phyloP scores from a whole-genome alignment of 2,888 invertebrate genomes.

The Epistrophe grossulariae region DNA sequence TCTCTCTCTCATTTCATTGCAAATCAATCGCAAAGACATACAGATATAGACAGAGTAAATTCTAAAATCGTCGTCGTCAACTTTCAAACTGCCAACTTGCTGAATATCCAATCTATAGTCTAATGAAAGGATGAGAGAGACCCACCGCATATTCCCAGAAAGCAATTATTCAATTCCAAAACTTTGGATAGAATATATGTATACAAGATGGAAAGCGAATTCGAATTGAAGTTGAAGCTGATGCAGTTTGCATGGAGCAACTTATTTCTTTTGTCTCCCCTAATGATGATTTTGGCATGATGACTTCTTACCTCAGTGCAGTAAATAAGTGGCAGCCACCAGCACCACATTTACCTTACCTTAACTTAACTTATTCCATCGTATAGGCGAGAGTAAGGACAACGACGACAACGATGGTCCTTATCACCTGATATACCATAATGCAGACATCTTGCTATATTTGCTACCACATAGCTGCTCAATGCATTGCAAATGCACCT shows the following conservation, averaged over 20 bases:
- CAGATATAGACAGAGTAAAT: constrained; percentile 25
- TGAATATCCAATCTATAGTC: not conserved
- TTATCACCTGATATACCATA: constrained; percentile 68
- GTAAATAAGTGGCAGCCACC: constrained; percentile 67
- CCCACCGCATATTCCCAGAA: constrained; percentile 31
- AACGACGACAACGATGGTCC: constrained; percentile 24
- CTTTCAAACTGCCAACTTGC: constrained; percentile 35
- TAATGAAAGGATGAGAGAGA: not conserved
- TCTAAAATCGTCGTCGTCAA: constrained; percentile 43
- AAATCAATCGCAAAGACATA: constrained; percentile 56
- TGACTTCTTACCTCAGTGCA: constrained; percentile 67
- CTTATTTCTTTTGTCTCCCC: constrained; percentile 61
- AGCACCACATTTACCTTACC: constrained; percentile 18
- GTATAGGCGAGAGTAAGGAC: not conserved
- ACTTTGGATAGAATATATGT: constrained; percentile 38
- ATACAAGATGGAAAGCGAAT: constrained; percentile 10
- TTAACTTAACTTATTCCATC: constrained; percentile 1
- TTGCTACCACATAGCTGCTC: constrained; percentile 45
- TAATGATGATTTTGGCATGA: constrained; percentile 67
- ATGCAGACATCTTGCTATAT: constrained; percentile 62
- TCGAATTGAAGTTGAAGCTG: not conserved
- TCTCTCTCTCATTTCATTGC: constrained; percentile 17
- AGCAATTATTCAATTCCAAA: constrained; percentile 72
- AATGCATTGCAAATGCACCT: constrained; percentile 55
- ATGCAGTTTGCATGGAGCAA: constrained; percentile 44